Evolutionary conservation across 2,888 invertebrate species (phyloP), one percentile per base, ranked within the genome.

Genomic region (Protophormia terraenovae): DNA sequence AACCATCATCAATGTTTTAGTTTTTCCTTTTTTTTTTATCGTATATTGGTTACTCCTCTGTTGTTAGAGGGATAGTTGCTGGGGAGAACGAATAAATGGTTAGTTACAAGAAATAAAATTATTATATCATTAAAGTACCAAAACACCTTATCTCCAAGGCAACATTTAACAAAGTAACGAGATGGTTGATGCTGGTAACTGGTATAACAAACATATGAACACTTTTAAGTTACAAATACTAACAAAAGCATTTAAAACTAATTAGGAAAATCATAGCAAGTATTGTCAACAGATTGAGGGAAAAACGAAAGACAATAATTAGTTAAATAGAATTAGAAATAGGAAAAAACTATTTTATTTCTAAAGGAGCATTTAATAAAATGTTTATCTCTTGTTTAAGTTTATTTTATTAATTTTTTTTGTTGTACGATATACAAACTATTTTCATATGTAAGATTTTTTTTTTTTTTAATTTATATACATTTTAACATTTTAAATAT

Each of bases 141-240:
- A 24, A 58, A 24, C 19, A 55, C n/a, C 38, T 84, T 76, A 60
- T 55, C 24, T 50, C 66, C 41, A 71, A 10, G 76, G 71, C 64
- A 75, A 60, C 29, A 27, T 41, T 58, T 19, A 16, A n/a, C n/a
- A n/a, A 47, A 58, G 22, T 67, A 32, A 32, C 1, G 16, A 47
- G 24, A 27, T 12, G 14, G 27, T 19, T 67, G 32, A 32, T 55
- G 29, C 19, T 27, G 22, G 22, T 53, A 38, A 22, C 29, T 5
- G 2, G 19, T 1, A 19, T n/a, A 62, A 62, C 12, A 45, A 16
- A 10, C 19, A 66, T n/a, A 41, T 41, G n/a, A 41, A 62, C 1
- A 35, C 12, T 24, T 10, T 41, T 0, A 58, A 29, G 3, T 32
- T 47, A 47, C 7, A 50, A 19, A 60, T 3, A 41, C 38, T 66